Evolutionary conservation across 1,140 invertebrate species (phyloP).

Genomic region (Cataglyphis hispanica): DNA sequence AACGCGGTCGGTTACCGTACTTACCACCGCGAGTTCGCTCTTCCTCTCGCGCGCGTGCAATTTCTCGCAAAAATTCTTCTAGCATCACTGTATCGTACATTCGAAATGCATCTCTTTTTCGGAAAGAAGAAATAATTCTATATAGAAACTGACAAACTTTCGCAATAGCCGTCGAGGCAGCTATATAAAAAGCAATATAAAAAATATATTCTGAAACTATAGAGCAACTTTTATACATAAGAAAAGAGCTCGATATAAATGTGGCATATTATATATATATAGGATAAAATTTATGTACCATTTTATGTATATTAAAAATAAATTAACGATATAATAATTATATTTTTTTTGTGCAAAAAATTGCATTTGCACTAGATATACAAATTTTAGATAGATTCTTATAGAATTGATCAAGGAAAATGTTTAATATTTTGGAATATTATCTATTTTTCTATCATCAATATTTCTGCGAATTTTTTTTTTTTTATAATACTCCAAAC

Average conservation of each 20-base stretch:
- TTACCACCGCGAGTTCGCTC: conserved; percentile 32
- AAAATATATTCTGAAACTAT: background rate
- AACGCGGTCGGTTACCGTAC: conserved; percentile 60
- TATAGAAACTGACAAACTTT: background rate
- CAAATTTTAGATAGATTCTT: background rate
- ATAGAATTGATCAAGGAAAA: background rate
- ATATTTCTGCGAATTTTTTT: background rate
- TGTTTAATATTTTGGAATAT: background rate
- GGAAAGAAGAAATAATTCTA: background rate
- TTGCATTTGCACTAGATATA: background rate
- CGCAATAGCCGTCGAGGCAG: too few relatives aligned
- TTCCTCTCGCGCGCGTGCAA: conserved; percentile 17
- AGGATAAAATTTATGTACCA: too few relatives aligned
- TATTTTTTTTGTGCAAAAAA: background rate
- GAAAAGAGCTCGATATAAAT: background rate
- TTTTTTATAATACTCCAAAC: background rate
- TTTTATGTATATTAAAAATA: background rate
- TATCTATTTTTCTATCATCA: background rate
- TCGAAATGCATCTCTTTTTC: background rate
- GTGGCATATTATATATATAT: background rate
- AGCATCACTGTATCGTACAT: background rate
- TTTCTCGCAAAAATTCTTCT: conserved; percentile 11
- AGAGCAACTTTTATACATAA: background rate
- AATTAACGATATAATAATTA: background rate
- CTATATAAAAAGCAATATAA: background rate